Base-by-base conservation (phyloP, 2,888 invertebrate genomes). In the Gastrophysa polygoni region DNA sequence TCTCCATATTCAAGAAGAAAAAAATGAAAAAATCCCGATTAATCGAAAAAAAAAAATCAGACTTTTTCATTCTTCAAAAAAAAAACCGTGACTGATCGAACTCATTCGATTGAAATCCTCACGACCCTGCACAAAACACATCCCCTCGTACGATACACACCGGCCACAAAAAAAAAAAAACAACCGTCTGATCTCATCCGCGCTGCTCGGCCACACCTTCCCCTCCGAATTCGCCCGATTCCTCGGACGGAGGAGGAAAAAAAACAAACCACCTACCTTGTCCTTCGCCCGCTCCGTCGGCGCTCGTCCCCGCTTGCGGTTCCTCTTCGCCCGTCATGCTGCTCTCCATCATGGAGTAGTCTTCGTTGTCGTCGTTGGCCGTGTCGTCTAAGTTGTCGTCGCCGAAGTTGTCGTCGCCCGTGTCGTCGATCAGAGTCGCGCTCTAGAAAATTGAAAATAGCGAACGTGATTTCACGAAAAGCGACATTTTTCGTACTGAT, bases 291-390 rank as follows among this genome's bases (percentile, higher is more conserved):
- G 76, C 73, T 44, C 73, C 77, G 56, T 80, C 80, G 7, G 77
- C 70, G 68, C 81, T 81, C 10, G 81, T 80, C n/a, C 81, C 80
- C 11, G 80, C 78, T 59, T 82, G 77, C 6, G 79, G 80, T 74
- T 81, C 80, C 60, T 79, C 79, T 20, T 76, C 77, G 6, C 73
- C 73, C 3, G 72, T 73, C 59, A 57, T 59, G 43, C 63, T 64
- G 47, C 73, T 71, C 71, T 81, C 80, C 73, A 79, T 77, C 74
- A 79, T 77, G 11, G 77, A 71, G 73, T 79, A 79, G 64, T 81
- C 80, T 58, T 80, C 79, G 1, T 73, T 72, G 58, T 81, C 80
- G 47, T 80, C 80, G 58, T 73, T 76, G 48, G 70, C 72, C 8
- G 71, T 71, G 44, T 78, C 77, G 32, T 80, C 79, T 44, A 76